Conservation (phyloP, 2,888 invertebrate species). For the Allolobophora icterica region DNA sequence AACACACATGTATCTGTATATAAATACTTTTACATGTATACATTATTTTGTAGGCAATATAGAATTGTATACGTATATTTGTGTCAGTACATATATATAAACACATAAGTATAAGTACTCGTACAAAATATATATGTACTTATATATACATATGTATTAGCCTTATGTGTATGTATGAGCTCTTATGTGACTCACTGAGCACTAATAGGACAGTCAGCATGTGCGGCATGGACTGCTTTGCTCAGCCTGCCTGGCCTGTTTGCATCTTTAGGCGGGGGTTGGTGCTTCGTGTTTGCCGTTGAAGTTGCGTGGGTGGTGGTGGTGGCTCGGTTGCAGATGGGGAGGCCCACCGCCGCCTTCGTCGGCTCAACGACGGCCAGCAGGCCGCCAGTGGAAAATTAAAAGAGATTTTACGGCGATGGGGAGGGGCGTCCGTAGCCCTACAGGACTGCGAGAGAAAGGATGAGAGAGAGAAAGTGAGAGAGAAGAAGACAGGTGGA, state of each 20-base stretch:
- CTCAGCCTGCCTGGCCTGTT: neutral
- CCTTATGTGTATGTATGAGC: conserved; percentile 1
- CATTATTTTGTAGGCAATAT: neutral
- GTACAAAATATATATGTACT: neutral
- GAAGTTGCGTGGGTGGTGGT: conserved; percentile 17
- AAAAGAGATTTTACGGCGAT: conserved; percentile 24
- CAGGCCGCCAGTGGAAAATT: neutral
- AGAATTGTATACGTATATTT: neutral
- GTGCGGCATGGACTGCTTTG: conserved; percentile 4
- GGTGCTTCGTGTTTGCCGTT: conserved; percentile 17
- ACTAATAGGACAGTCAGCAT: conserved; percentile 11
- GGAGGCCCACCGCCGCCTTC: neutral
- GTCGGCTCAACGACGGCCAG: neutral
- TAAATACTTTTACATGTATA: neutral
- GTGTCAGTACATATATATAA: neutral
- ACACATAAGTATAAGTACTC: neutral
- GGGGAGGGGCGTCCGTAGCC: neutral
- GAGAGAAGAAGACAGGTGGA: neutral
- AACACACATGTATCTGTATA: neutral
- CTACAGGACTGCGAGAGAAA: neutral
- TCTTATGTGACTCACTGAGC: conserved; percentile 11
- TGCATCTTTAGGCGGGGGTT: neutral
- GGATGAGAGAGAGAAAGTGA: neutral
- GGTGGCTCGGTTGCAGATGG: neutral
- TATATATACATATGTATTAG: neutral